Evolutionary conservation across 2,113 vertebrate species (phyloP).

Genomic region (Apaloderma vittatum): DNA sequence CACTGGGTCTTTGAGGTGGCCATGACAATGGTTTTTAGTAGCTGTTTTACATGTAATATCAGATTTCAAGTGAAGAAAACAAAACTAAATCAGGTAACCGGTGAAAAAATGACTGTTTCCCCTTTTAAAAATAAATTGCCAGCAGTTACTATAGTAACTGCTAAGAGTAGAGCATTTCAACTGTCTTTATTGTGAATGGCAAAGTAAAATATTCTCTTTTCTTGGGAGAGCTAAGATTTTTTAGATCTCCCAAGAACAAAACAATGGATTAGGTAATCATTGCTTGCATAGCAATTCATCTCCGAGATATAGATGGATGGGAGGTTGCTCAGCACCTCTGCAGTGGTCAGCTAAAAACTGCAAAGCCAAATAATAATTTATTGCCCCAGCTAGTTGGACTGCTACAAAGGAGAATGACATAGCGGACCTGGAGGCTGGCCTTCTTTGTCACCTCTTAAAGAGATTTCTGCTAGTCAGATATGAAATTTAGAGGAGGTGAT

Average conservation of each 20-base stretch:
- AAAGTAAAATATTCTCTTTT: conserved; percentile 69
- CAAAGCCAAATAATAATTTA: not conserved
- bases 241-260: not conserved
- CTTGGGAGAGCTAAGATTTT: conserved; percentile 30
- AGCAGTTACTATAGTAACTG: conserved; percentile 77
- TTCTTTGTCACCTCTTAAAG: not conserved
- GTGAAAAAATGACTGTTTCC: conserved; percentile 39
- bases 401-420: not conserved
- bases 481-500: not conserved
- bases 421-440: not conserved
- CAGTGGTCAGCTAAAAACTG: not conserved
- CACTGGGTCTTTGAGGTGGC: not conserved
- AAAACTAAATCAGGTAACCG: conserved; percentile 43
- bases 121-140: conserved; percentile 54
- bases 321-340: not conserved
- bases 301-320: not conserved
- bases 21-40: not conserved
- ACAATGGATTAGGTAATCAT: not conserved
- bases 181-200: conserved; percentile 60
- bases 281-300: not conserved
- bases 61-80: conserved; percentile 52
- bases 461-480: not conserved
- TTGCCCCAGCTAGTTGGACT: not conserved
- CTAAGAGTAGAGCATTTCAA: conserved; percentile 54
- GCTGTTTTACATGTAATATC: not conserved